Conservation (phyloP, 2,113 vertebrate species). For the Leucopsar rothschildi region DNA sequence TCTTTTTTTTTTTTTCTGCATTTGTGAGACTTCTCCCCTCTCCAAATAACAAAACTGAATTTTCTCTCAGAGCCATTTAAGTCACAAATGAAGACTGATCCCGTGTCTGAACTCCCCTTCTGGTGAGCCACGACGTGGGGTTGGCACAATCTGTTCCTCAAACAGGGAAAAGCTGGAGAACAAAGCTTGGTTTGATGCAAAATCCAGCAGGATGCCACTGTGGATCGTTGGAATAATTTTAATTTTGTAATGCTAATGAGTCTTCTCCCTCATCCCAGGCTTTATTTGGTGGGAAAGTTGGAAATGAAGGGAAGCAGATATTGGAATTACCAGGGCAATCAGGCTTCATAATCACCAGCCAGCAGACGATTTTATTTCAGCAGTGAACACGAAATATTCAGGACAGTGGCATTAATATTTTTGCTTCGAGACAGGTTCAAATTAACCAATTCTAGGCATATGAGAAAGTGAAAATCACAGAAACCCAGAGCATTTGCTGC, state of each 20-base stretch:
- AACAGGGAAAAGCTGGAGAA: not conserved
- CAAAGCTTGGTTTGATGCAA: not conserved
- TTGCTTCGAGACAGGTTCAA: not conserved
- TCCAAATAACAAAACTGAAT: not conserved
- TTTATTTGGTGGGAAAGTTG: not conserved
- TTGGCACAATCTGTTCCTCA: not conserved
- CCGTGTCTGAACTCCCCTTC: not conserved
- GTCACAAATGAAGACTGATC: not conserved
- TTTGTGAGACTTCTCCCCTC: not conserved
- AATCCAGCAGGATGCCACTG: not conserved
- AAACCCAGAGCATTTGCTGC: not conserved
- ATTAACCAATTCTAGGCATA: not conserved
- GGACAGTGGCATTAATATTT: not conserved
- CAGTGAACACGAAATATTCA: not conserved
- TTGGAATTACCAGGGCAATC: not conserved
- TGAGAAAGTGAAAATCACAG: not conserved
- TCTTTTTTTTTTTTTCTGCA: not conserved
- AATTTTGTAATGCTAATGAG: not conserved
- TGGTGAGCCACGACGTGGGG: not conserved
- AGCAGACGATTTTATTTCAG: not conserved
- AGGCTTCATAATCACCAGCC: not conserved
- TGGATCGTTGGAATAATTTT: not conserved
- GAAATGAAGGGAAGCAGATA: not conserved
- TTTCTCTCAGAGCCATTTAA: not conserved
- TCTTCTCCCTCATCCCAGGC: not conserved